These are phyloP conservation scores for Ctena decussata DNA, from an alignment of 2,888 invertebrate genomes.

Conservation along the genomic window DNA sequence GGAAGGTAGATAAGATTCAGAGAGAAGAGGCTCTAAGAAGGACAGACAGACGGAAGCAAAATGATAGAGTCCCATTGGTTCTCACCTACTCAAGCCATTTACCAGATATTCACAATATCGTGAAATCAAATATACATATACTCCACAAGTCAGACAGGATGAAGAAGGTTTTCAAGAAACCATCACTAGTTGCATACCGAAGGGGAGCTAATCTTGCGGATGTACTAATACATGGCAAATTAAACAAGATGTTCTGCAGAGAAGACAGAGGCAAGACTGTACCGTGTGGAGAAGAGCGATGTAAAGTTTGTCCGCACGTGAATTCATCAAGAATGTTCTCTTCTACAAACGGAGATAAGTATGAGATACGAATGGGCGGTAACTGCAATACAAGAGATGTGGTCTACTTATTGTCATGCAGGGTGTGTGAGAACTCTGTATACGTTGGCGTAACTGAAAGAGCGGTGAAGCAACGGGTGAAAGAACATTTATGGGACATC, in stretches of 20 bases:
- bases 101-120: neutral
- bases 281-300: neutral
- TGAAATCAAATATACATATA: neutral
- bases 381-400: neutral
- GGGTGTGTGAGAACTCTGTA: neutral
- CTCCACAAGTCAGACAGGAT: neutral
- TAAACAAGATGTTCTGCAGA: neutral
- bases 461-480: neutral
- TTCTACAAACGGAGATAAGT: neutral
- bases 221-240: neutral
- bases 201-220: slow-evolving; percentile 1
- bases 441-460: slow-evolving; percentile 2
- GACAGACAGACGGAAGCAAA: neutral
- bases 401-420: neutral
- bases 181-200: neutral
- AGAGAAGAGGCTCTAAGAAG: neutral
- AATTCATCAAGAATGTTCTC: neutral
- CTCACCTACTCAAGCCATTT: neutral
- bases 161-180: neutral
- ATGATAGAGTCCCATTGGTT: neutral
- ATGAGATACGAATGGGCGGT: neutral
- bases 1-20: neutral
- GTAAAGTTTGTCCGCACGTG: neutral
- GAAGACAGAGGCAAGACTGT: neutral
- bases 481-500: neutral